Base-by-base conservation (phyloP, 2,113 vertebrate genomes). In the Thalassoma bifasciatum region DNA sequence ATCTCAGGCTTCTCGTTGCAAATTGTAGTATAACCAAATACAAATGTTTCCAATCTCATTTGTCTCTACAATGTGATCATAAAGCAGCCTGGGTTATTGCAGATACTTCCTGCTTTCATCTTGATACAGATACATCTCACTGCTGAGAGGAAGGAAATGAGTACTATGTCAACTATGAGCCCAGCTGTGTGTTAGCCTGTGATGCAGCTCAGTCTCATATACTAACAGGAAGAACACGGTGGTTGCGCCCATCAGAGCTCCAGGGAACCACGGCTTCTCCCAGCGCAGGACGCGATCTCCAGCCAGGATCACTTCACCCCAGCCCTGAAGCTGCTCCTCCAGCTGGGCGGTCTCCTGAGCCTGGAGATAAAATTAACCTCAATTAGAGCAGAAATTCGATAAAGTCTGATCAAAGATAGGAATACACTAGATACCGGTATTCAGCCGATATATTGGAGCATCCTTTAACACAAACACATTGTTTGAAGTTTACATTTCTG, bases 231-330 rank as follows among this genome's bases (percentile, higher is more conserved):
- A 99, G 62, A 95, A 64, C 64, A 96, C 50, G 9, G 96, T 96
- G 75, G 96, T 94, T 16, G 71, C 92, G 0, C 91, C 95, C 72
- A 97, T 88, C 72, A 98, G 81, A 0, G 90, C 96, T 61, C 93
- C 96, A 4, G 98, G 97, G 87, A 98, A 99, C 97, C 97, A 99
- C 4, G 95, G 92, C 84, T 96, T 96, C 85, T 98, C 96, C 98
- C 98, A 99, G 16, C 97, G 95, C 61, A 99, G 92, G 46, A 98
- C 89, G 26, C 95, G 96, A 77, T 99, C 98, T 0, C 95, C 94
- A 14, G 95, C 87, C 82, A 99, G 89, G 90, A 98, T 98, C 87
- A 99, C 97, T 84, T 99, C 98, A 38, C 97, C 97, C 98, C 98
- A 99, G 82, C 94, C 96, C 90, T 98, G 96, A 84, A 99, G 92